A percentile compares a stretch with the other conserved stretches of the same genome.
Conservation (phyloP, 30 jellyfish, hydroid and myxozoan genomes). For the Aurelia coerulea region DNA sequence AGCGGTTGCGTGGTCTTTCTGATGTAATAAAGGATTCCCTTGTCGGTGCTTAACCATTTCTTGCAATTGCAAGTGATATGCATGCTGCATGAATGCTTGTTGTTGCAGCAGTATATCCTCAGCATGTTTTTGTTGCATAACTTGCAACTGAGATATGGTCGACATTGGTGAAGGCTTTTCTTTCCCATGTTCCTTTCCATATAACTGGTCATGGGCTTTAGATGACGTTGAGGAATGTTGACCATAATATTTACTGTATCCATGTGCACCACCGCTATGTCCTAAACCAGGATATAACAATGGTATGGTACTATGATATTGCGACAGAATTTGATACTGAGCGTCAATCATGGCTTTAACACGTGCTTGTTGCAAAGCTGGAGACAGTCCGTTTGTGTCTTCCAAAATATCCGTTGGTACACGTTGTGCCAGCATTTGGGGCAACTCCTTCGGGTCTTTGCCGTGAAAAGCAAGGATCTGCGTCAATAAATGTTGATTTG, state of each 20-base stretch:
- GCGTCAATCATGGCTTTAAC: conserved; percentile 82
- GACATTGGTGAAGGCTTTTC: conserved; percentile 56
- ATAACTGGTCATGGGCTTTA: conserved; percentile 26
- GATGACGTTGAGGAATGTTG: conserved; percentile 16
- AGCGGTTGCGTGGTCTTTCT: conserved; percentile 79
- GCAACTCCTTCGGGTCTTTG: conserved; percentile 84
- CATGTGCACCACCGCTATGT: conserved; percentile 23
- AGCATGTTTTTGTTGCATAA: conserved; percentile 68
- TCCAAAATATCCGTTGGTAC: conserved; percentile 65
- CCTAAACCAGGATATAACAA: conserved; percentile 62
- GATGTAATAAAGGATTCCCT: conserved; percentile 57
- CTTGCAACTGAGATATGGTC: conserved; percentile 56
- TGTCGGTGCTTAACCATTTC: conserved; percentile 54
- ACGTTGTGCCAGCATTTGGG: conserved; percentile 71
- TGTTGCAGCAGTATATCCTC: conserved; percentile 77
- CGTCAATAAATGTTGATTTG: conserved; percentile 79
- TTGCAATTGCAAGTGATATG: conserved; percentile 61
- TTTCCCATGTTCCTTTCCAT: conserved; percentile 45
- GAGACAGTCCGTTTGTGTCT: conserved; percentile 71
- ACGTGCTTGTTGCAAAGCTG: conserved; percentile 78
- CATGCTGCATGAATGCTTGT: conserved; percentile 67
- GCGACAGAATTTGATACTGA: conserved; percentile 73
- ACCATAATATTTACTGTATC: conserved; percentile 34
- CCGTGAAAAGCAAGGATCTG: conserved; percentile 85
- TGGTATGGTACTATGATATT: conserved; percentile 63